phyloP scores from a whole-genome alignment of 2,888 invertebrate species.

The Calameuta idolon region DNA sequence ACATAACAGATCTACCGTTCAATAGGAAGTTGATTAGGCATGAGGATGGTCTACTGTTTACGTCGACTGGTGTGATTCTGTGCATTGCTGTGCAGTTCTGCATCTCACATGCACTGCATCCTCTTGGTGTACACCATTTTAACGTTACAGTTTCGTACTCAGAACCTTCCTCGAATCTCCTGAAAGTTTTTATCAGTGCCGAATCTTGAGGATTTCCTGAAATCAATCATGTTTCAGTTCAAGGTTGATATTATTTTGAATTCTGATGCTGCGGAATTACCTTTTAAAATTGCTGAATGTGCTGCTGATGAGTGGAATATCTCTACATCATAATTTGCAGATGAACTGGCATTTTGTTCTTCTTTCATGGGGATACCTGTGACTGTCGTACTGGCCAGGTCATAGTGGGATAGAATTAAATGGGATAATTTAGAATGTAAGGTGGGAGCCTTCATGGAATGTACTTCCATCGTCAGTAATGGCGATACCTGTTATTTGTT shows the following conservation, averaged over 20 bases:
- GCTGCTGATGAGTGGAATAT: constrained; percentile 91
- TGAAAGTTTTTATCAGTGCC: constrained; percentile 74
- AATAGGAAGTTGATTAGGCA: constrained; percentile 98
- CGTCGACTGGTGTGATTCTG: constrained; percentile 95
- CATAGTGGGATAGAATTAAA: constrained; percentile 86
- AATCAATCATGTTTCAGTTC: constrained; percentile 5
- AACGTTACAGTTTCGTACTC: constrained; percentile 88
- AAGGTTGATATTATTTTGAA: background rate
- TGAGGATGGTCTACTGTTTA: constrained; percentile 95
- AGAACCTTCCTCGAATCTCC: constrained; percentile 73
- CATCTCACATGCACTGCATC: constrained; percentile 82
- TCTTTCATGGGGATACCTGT: constrained; percentile 99
- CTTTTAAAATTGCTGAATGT: constrained; percentile 82
- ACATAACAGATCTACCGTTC: constrained; percentile 90
- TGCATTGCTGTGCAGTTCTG: constrained; percentile 88
- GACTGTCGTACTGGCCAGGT: constrained; percentile 94
- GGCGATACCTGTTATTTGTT: constrained; percentile 73
- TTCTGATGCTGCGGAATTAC: constrained; percentile 39
- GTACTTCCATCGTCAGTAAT: constrained; percentile 82
- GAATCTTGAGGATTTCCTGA: constrained; percentile 72
- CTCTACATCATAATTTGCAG: constrained; percentile 99
- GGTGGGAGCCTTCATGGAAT: constrained; percentile 81
- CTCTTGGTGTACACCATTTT: constrained; percentile 98
- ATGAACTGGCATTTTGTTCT: constrained; percentile 97
- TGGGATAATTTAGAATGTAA: constrained; percentile 81